Evolutionary conservation across 2,888 invertebrate genomes (phyloP).

Genomic region (Synergus japonicus): DNA sequence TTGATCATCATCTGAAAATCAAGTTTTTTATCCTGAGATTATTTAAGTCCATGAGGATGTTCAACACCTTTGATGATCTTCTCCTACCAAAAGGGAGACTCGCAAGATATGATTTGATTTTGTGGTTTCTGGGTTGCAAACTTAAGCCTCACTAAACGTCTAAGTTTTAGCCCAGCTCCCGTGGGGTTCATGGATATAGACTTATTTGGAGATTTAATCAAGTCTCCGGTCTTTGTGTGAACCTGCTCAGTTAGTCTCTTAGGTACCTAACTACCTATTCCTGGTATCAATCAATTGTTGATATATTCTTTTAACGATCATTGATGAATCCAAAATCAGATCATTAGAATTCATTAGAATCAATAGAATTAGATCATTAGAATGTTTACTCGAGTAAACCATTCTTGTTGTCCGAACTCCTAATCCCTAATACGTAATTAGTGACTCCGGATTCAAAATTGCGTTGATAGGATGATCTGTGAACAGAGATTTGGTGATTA

Average conservation of each 20-base stretch:
- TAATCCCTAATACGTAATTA: slow-evolving; percentile 6
- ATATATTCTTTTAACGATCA: background rate
- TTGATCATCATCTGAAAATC: background rate
- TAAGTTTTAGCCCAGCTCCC: slow-evolving; percentile 58
- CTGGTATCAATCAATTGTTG: background rate
- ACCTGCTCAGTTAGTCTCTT: background rate
- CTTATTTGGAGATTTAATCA: slow-evolving; percentile 68
- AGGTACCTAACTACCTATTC: slow-evolving; percentile 43
- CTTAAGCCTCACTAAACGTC: slow-evolving; percentile 46
- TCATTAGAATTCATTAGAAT: no score
- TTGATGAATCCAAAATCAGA: background rate
- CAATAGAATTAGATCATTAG: background rate
- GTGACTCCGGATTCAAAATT: background rate
- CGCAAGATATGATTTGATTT: slow-evolving; percentile 55
- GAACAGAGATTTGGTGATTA: background rate
- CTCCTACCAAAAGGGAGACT: slow-evolving; percentile 47
- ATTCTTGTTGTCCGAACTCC: background rate
- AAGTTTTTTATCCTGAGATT: slow-evolving; percentile 6
- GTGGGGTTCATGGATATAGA: slow-evolving; percentile 67
- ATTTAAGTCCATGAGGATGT: slow-evolving; percentile 32
- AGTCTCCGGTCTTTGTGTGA: slow-evolving; percentile 52
- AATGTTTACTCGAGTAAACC: no score
- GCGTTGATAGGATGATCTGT: slow-evolving; percentile 6
- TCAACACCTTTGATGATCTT: slow-evolving; percentile 49
- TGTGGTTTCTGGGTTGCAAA: slow-evolving; percentile 41